phyloP scores from a whole-genome alignment of 1,140 invertebrate species.

The Manduca sexta region DNA sequence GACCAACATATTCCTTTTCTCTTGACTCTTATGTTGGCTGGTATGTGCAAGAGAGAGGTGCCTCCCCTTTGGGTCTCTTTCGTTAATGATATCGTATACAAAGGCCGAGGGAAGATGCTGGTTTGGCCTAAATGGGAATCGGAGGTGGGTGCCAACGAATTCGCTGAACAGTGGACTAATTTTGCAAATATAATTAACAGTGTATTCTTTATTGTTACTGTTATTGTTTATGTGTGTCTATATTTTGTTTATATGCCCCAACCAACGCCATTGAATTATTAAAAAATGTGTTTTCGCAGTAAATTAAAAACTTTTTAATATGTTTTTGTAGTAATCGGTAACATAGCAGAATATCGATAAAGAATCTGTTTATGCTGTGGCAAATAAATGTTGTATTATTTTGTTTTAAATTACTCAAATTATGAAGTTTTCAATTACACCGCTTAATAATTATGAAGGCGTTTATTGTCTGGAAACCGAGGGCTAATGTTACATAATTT shows the following conservation, averaged over 20 bases:
- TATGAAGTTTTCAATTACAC: too few species aligned
- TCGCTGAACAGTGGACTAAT: conserved; percentile 10
- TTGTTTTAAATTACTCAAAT: too few species aligned
- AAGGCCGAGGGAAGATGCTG: conserved; percentile 4
- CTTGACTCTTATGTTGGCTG: conserved; percentile 21
- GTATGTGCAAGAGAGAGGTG: conserved; percentile 9
- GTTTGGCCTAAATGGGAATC: conserved; percentile 8
- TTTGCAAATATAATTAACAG: conserved; percentile 12
- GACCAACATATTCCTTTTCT: conserved; percentile 21
- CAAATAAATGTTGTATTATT: too few species aligned
- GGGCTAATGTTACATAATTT: not conserved
- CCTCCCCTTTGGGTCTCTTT: conserved; percentile 16
- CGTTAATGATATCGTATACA: conserved; percentile 18
- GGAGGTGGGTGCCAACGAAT: not conserved
- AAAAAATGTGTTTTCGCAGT: not conserved
- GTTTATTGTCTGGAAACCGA: too few species aligned
- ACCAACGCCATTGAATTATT: conserved; percentile 8
- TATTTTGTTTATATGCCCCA: conserved; percentile 10
- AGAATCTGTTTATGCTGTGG: too few species aligned
- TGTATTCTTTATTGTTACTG: conserved; percentile 2
- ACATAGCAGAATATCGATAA: too few species aligned
- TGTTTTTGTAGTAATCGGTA: too few species aligned
- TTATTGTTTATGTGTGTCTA: conserved; percentile 11
- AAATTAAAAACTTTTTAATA: too few species aligned
- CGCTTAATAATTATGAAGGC: too few species aligned